Evolutionary conservation across 2,888 invertebrate genomes (phyloP).

Genomic region (Drosophila tanythrix): DNA sequence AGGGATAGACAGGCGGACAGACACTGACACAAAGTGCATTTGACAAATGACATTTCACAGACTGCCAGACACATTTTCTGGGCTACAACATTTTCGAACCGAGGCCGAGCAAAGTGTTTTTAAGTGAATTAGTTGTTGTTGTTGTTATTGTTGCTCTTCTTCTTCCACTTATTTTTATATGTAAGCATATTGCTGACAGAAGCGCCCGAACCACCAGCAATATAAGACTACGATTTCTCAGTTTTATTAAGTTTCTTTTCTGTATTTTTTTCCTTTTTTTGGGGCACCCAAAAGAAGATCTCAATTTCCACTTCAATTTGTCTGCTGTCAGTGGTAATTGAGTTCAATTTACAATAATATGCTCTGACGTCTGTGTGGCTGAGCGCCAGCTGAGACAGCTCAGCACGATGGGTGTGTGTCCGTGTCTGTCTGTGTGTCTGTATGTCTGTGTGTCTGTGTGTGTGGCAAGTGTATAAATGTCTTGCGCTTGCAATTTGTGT

Average conservation of each 20-base stretch:
- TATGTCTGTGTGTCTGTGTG: neutral
- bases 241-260: conserved; percentile 62
- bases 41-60: conserved; percentile 83
- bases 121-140: conserved; percentile 75
- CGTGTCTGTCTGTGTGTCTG: conserved; percentile 12
- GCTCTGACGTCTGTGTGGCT: conserved; percentile 78
- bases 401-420: neutral
- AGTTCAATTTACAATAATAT: conserved; percentile 83
- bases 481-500: conserved; percentile 76
- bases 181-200: conserved; percentile 14
- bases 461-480: conserved; percentile 68
- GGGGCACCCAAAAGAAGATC: conserved; percentile 73
- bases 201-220: conserved; percentile 6
- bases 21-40: conserved; percentile 80
- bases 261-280: neutral
- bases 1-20: conserved; percentile 9
- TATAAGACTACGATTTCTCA: conserved; percentile 57
- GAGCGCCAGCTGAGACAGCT: conserved; percentile 62
- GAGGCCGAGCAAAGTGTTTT: conserved; percentile 71
- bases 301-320: conserved; percentile 85
- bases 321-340: conserved; percentile 84
- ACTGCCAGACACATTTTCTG: conserved; percentile 74
- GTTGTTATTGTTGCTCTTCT: conserved; percentile 28
- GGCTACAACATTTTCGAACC: conserved; percentile 55
- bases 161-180: conserved; percentile 3